Base-by-base conservation (phyloP, 2,797 vertebrate genomes). In the Gymnothorax reevesii region DNA sequence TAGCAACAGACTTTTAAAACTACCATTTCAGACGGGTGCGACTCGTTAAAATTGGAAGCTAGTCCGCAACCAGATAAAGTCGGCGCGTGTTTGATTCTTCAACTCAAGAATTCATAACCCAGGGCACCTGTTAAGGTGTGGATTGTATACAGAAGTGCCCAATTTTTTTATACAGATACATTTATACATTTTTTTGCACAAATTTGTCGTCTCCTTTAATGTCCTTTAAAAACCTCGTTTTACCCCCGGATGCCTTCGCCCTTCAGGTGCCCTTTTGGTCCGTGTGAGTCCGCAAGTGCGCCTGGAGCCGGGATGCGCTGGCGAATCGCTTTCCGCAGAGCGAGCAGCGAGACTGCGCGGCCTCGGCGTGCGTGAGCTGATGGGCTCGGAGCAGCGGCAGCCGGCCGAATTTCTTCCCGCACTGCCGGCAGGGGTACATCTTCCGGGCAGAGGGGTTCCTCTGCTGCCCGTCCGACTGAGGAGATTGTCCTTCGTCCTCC, bases 321-420 rank as follows among this genome's bases (percentile, higher is more conserved):
- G 94, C 92, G 90, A 95, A 96, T 87, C 90, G 92, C 90, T 95
- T 95, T 0, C 95, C 94, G 7, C 94, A 95, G 52, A 91, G 87
- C 0, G 92, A 90, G 83, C 95, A 95, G 84, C 57, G 84, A 1
- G 88, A 27, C 0, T 84, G 7, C 15, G 87, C 87, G 0, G 87
- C 42, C 0, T 90, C 57, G 57, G 86, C 59, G 87, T 96, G 96
- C 0, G 90, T 93, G 89, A 94, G 95, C 2, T 93, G 93, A 82
- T 96, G 96, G 20, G 94, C 89, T 89, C 94, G 95, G 59, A 96
- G 94, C 27, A 95, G 93, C 0, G 93, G 93, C 69, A 93, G 93
- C 3, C 94, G 93, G 20, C 94, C 93, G 91, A 96, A 96, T 85
- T 94, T 87, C 17, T 92, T 94, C 0, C 95, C 95, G 0, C 96